Conservation (phyloP, 2,888 invertebrate species). For the Megalurothrips usitatus region DNA sequence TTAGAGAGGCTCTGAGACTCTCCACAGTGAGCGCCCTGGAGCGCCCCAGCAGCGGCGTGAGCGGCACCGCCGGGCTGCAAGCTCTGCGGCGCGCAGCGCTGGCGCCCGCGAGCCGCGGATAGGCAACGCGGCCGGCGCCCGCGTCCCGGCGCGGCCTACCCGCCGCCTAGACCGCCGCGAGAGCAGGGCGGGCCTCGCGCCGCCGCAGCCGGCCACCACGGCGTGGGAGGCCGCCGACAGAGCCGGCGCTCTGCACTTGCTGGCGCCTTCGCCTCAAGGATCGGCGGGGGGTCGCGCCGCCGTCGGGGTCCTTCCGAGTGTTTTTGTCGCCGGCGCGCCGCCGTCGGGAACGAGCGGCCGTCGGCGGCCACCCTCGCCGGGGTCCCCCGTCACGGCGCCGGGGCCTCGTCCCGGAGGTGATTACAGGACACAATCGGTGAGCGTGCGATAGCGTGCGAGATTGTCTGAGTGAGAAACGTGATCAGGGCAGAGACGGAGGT, state of each 20-base stretch:
- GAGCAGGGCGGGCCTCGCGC: no score
- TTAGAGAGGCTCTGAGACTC: no score
- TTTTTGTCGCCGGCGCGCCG: neutral
- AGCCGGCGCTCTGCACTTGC: no score
- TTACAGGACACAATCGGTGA: neutral
- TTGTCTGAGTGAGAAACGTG: conserved; percentile 14
- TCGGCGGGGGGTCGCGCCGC: neutral
- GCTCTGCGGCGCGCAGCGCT: neutral
- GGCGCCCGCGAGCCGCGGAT: neutral
- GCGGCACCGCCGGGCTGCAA: no score
- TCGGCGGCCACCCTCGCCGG: neutral
- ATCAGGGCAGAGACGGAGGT: neutral
- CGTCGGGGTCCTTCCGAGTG: neutral
- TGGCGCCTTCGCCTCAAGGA: neutral
- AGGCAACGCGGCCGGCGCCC: neutral
- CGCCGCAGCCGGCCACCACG: no score
- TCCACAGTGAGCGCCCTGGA: no score
- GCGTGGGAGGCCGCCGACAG: no score
- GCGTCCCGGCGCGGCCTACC: neutral
- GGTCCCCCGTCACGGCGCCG: no score
- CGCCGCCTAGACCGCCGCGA: neutral
- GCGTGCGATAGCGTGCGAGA: neutral
- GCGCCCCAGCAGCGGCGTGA: no score
- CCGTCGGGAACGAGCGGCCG: neutral
- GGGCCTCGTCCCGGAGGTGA: neutral